phyloP scores from a whole-genome alignment of 2,113 vertebrate species.

The Leucoraja erinaceus region DNA sequence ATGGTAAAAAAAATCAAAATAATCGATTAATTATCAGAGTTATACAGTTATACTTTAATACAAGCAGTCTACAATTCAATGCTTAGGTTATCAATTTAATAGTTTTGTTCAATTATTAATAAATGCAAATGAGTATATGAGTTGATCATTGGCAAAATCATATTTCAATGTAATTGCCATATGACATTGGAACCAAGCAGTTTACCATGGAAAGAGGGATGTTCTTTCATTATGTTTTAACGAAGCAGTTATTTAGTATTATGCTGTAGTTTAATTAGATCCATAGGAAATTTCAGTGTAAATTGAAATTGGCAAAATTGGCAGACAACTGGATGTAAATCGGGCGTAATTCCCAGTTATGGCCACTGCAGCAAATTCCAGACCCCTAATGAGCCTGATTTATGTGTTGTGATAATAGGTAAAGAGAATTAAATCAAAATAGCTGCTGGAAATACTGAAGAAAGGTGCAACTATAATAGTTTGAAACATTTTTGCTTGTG shows the following conservation, averaged over 20 bases:
- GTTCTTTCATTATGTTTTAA: not conserved
- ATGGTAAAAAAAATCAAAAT: not conserved
- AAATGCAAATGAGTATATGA: not conserved
- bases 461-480: not conserved
- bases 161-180: not conserved
- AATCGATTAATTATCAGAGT: not conserved
- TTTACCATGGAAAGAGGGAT: not conserved
- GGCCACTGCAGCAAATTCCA: not conserved
- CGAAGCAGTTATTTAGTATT: not conserved
- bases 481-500: not conserved
- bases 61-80: not conserved
- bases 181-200: not conserved
- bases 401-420: not conserved
- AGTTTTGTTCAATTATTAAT: slow-evolving; percentile 27
- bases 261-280: not conserved
- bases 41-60: not conserved
- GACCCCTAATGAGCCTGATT: not conserved
- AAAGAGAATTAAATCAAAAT: slow-evolving; percentile 20
- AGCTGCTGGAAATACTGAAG: slow-evolving; percentile 6
- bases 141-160: not conserved
- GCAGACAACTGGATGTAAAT: slow-evolving; percentile 11
- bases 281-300: not conserved
- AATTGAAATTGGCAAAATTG: not conserved
- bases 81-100: slow-evolving; percentile 1
- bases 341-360: not conserved